Percentiles rank a stretch among this genome's conserved stretches.
Conservation (phyloP, 2,888 invertebrate species). For the Dioctria linearis region DNA sequence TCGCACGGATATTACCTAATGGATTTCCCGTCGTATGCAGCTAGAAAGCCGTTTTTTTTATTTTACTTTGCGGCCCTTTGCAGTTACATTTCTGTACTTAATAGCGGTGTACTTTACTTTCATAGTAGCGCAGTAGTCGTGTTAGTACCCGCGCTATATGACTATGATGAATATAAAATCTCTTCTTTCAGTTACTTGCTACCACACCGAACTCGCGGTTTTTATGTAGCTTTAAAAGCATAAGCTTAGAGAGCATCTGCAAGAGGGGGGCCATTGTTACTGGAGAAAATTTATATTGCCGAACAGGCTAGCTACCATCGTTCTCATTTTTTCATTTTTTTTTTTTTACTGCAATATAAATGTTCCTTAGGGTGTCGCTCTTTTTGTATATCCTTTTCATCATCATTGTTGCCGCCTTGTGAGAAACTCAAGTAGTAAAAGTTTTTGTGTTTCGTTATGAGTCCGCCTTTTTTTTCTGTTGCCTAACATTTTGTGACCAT, state of each 20-base stretch:
- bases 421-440: conserved; percentile 13
- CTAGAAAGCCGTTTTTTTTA: conserved; percentile 4
- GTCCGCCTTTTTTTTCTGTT: not conserved
- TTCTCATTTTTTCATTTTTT: too few relatives aligned
- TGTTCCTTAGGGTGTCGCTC: conserved; percentile 17
- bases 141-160: not conserved
- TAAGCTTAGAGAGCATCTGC: not conserved
- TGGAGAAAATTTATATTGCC: conserved; percentile 20
- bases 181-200: not conserved
- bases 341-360: conserved; percentile 6
- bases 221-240: not conserved
- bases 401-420: conserved; percentile 29
- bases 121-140: not conserved
- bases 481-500: conserved; percentile 12
- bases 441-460: conserved; percentile 1
- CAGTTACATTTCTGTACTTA: conserved; percentile 11
- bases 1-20: conserved; percentile 28
- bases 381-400: not conserved
- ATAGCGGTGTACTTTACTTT: too few relatives aligned
- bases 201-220: not conserved
- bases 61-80: not conserved
- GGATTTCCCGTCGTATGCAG: not conserved
- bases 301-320: not conserved
- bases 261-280: conserved; percentile 2
- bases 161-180: not conserved